Evolutionary conservation across 1,140 invertebrate species (phyloP), one percentile per base, ranked within the genome.

Genomic region (Nylanderia fulva): DNA sequence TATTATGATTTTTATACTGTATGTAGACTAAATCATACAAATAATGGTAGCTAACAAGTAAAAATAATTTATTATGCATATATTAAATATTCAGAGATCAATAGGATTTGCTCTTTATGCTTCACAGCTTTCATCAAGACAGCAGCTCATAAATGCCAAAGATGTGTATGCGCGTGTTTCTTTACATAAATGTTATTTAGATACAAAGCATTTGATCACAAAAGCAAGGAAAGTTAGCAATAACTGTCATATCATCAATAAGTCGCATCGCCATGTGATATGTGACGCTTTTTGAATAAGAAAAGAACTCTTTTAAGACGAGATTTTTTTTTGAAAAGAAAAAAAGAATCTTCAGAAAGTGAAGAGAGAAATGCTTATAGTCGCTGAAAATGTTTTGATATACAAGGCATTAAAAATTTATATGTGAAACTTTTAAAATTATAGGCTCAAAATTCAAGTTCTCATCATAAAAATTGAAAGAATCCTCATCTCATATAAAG

Each of bases 151-250:
- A 76, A 52, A 29, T 63, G 42, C n/a, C 27, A 9, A 5, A 60
- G 13, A 24, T 48, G 8, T 77, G 29, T 42, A 3, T 33, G 7
- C n/a, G 11, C 42, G 54, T 18, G 36, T 29, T 66, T 36, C 5
- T 79, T 79, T 79, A 66, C 45, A 54, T 79, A 66, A 66, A 79
- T 63, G 13, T 76, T 29, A 76, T 63, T 77, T 63, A 77, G 74
- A 48, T 66, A 52, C 61, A 29, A 66, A 54, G 29, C 60, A 24
- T 36, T 79, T 66, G 1, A 54, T 29, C 29, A 15, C 5, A 36
- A n/a, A 63, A 79, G 4, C 24, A 36, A 8, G 21, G 45, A 79
- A 79, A 54, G 61, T 75, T 75, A 5, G 58, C 29, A 79, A 79
- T 79, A 79, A 79, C 60, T 79, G 61, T 79, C 75, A 48, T 66